These are phyloP conservation scores for Leptoteleia sp. DNA, from an alignment of 1,140 invertebrate genomes.

Conservation along the genomic window DNA sequence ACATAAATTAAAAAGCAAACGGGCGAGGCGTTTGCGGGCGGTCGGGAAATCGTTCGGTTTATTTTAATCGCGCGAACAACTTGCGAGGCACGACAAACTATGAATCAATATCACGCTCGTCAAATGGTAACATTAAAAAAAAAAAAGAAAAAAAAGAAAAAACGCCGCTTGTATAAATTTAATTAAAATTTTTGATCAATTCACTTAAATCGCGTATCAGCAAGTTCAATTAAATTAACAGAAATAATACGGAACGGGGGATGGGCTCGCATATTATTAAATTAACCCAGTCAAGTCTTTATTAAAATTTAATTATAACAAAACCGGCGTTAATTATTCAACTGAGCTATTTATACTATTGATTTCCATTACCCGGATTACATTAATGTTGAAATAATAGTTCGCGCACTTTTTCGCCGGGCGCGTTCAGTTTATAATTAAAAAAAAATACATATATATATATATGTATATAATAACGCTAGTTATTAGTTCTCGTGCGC, in stretches of 20 bases:
- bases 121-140: not conserved
- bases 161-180: conserved; percentile 34
- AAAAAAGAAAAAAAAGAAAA: too few species aligned
- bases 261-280: conserved; percentile 43
- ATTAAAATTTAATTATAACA: conserved; percentile 59
- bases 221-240: conserved; percentile 50
- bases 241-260: conserved; percentile 44
- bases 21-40: too few species aligned
- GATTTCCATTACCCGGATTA: conserved; percentile 59
- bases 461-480: conserved; percentile 48
- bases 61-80: conserved; percentile 3
- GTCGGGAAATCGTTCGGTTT: conserved; percentile 12
- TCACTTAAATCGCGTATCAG: conserved; percentile 38
- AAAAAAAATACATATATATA: too few species aligned
- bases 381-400: conserved; percentile 56
- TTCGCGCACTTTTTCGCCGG: conserved; percentile 20
- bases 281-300: conserved; percentile 52
- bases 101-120: conserved; percentile 22
- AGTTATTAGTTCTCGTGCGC: conserved; percentile 50
- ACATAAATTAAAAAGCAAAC: conserved; percentile 1
- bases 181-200: conserved; percentile 51
- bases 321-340: conserved; percentile 57
- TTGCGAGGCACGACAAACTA: conserved; percentile 31
- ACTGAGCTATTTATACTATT: conserved; percentile 55
- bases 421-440: conserved; percentile 38